These are phyloP conservation scores for Palaemon carinicauda DNA, from an alignment of 1,140 invertebrate species.

Conservation along the genomic window DNA sequence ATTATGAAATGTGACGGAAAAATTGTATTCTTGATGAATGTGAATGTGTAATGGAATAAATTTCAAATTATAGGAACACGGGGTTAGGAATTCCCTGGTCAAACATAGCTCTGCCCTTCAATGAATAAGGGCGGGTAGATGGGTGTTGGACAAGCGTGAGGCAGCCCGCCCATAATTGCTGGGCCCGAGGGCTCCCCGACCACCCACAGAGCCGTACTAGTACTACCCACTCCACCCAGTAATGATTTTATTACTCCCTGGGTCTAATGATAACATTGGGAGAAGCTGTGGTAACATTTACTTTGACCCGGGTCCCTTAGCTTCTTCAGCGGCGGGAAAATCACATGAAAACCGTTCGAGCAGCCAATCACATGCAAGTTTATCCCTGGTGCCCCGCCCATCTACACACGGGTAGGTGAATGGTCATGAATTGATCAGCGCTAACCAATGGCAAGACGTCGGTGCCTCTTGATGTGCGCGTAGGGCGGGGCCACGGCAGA, in stretches of 20 bases:
- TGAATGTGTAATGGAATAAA: not conserved
- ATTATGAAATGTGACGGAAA: no score
- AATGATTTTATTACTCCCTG: conserved; percentile 51
- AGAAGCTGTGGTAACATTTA: conserved; percentile 54
- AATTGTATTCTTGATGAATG: no score
- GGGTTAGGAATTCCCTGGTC: not conserved
- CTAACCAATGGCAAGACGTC: conserved; percentile 9
- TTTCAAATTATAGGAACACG: not conserved
- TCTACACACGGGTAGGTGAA: not conserved
- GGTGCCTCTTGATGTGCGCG: conserved; percentile 34
- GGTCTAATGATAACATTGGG: conserved; percentile 50
- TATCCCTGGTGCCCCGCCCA: not conserved
- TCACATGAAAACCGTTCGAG: not conserved
- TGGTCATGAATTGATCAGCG: conserved; percentile 17
- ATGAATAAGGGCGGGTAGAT: conserved; percentile 8
- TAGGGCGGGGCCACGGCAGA: conserved; percentile 22
- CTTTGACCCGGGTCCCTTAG: conserved; percentile 34
- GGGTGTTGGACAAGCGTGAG: not conserved
- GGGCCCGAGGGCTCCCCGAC: not conserved
- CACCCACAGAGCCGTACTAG: conserved; percentile 12
- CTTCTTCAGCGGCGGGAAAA: conserved; percentile 2
- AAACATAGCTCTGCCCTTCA: conserved; percentile 13
- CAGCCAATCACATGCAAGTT: not conserved
- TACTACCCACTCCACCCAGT: conserved; percentile 13
- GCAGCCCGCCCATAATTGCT: conserved; percentile 3